These are phyloP conservation scores for Spea bombifrons DNA, from an alignment of 2,113 vertebrate genomes.

Conservation along the genomic window DNA sequence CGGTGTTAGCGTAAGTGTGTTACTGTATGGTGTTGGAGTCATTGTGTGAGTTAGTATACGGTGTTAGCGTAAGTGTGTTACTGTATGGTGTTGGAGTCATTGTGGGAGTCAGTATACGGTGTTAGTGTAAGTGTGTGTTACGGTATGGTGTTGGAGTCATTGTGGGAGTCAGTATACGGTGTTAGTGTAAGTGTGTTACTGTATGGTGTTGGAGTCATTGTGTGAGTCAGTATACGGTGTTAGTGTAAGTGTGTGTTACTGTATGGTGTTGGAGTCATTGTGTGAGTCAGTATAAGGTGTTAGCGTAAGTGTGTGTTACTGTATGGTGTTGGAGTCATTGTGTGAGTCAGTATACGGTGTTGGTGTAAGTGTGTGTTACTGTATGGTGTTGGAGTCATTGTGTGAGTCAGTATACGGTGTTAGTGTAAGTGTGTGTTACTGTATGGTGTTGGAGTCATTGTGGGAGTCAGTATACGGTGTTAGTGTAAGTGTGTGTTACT, in stretches of 20 bases:
- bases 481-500: too few species aligned
- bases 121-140: too few species aligned
- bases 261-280: too few species aligned
- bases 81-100: background rate
- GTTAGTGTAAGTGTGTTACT: background rate
- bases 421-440: background rate
- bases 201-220: background rate
- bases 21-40: too few species aligned
- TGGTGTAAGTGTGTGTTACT: too few species aligned
- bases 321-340: background rate
- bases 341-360: background rate
- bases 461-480: background rate
- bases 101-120: background rate
- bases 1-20: too few species aligned
- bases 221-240: background rate
- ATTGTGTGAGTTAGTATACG: background rate
- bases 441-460: background rate
- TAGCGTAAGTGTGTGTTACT: background rate
- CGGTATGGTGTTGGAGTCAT: too few species aligned
- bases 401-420: background rate
- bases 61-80: background rate
- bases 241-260: too few species aligned
- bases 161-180: background rate
- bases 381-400: too few species aligned
- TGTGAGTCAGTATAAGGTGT: background rate